Percentiles rank a stretch among this genome's conserved stretches.
These are phyloP conservation scores for Ommatoiulus sabulosus DNA, from an alignment of 2,888 invertebrate genomes.

Conservation along the genomic window DNA sequence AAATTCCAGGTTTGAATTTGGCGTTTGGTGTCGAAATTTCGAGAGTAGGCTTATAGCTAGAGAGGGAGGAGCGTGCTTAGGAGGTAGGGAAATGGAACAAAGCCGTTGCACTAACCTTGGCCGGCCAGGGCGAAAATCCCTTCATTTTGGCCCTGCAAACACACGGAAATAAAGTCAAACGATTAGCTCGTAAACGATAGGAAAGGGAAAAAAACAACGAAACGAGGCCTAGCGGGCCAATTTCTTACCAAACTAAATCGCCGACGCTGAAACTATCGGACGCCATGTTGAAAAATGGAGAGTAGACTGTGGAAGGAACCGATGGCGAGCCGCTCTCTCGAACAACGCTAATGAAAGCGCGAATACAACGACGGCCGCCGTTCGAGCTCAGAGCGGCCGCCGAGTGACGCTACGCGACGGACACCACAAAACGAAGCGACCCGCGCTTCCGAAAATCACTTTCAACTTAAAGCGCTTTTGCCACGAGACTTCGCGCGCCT, in stretches of 20 bases:
- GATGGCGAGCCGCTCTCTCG: conserved; percentile 36
- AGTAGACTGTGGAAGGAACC: background rate
- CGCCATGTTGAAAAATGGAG: conserved; percentile 69
- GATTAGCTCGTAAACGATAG: background rate
- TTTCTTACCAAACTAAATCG: conserved; percentile 77
- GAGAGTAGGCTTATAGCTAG: background rate
- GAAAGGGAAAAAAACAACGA: background rate
- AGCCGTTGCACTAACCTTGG: conserved; percentile 80
- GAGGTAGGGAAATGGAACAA: conserved; percentile 48
- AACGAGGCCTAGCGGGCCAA: background rate
- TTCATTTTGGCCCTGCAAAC: conserved; percentile 94
- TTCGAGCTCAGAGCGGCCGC: conserved; percentile 45
- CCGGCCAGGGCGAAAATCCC: conserved; percentile 96
- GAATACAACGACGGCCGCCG: background rate
- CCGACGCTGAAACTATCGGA: conserved; percentile 74
- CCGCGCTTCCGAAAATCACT: background rate
- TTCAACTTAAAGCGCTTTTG: background rate
- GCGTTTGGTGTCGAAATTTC: background rate
- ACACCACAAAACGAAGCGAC: background rate
- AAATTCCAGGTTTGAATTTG: background rate
- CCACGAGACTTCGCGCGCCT: background rate
- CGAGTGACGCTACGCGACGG: conserved; percentile 55
- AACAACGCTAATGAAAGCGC: conserved; percentile 1
- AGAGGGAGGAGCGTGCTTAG: conserved; percentile 4
- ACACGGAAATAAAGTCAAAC: conserved; percentile 60